Base-by-base conservation (phyloP, 2,113 vertebrate genomes). In the Thunnus maccoyii region DNA sequence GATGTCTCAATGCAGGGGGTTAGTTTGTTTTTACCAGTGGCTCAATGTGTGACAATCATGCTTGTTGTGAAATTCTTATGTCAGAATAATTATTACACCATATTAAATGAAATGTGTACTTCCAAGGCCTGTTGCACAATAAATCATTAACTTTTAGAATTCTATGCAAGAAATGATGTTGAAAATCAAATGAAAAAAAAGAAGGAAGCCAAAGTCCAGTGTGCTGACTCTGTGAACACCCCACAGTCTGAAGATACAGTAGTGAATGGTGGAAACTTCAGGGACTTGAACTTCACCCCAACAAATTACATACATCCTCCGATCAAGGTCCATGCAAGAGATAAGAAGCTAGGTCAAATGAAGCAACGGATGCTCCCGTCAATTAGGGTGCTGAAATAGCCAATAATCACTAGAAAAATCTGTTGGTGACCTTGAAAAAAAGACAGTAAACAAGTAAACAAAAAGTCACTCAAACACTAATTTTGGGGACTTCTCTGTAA, bases 281-380 rank as follows among this genome's bases (percentile, higher is more conserved):
- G 11, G 3, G 22, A n/a, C 32, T 8, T 27, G 4, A 14, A 47
- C 61, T n/a, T 41, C 25, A 51, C 60, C 44, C 3, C 16, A n/a
- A 27, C 56, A 78, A 54, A 78, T 55, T 55, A 36, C 1, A 16
- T 41, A 41, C 36, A 41, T 41, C 44, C 44, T 22, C 3, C 0
- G 30, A 41, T 55, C 70, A 69, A 88, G 82, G 82, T 88, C 72
- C 47, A 20, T 4, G 20, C 7, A 20, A 25, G 7, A 76, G 82
- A 82, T 85, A 85, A 82, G 82, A 68, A 4, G 58, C 0, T 1
- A 36, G 72, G 85, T 44, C 56, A 51, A 3, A 74, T 7, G 58
- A 69, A 57, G 46, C 68, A 51, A 36, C 1, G 3, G 27, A 20
- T 17, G 44, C 16, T n/a, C 18, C 20, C 2, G 6, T 11, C 20